phyloP scores from a whole-genome alignment of 2,888 invertebrate species.

The Cecidostiba fungosa region DNA sequence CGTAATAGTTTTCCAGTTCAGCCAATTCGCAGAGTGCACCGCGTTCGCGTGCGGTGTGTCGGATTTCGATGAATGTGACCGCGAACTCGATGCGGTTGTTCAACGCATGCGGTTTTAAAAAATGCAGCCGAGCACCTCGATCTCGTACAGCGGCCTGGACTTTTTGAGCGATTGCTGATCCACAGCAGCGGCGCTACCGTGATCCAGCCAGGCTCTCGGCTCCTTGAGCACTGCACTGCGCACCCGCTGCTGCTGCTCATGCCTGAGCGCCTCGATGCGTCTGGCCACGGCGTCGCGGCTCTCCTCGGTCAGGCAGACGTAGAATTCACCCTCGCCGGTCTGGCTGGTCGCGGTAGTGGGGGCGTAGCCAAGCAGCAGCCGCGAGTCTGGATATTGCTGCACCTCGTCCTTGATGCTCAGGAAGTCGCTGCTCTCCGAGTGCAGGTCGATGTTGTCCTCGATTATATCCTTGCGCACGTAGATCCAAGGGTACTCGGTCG shows the following conservation, averaged over 20 bases:
- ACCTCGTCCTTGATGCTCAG: constrained; percentile 79
- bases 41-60: too few species aligned
- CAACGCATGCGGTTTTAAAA: constrained; percentile 17
- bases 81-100: neutral
- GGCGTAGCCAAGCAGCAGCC: constrained; percentile 85
- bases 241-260: constrained; percentile 73
- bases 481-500: constrained; percentile 89
- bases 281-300: constrained; percentile 81
- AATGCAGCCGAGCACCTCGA: constrained; percentile 81
- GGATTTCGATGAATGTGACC: neutral
- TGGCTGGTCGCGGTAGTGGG: constrained; percentile 83
- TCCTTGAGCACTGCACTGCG: constrained; percentile 83
- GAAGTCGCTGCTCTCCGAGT: constrained; percentile 82
- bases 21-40: neutral
- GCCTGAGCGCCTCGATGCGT: constrained; percentile 70
- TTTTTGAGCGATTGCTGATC: constrained; percentile 81
- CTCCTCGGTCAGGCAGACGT: constrained; percentile 84
- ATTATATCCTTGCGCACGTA: constrained; percentile 84
- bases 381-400: constrained; percentile 73
- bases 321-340: constrained; percentile 84
- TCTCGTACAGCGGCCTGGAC: constrained; percentile 83
- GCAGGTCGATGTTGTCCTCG: constrained; percentile 84
- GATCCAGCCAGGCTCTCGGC: constrained; percentile 83
- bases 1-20: too few species aligned
- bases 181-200: constrained; percentile 86